Percentiles rank a stretch among this genome's conserved stretches.
Evolutionary conservation across 92 coral and sea anemone species (phyloP).

Genomic region (Desmophyllum pertusum): DNA sequence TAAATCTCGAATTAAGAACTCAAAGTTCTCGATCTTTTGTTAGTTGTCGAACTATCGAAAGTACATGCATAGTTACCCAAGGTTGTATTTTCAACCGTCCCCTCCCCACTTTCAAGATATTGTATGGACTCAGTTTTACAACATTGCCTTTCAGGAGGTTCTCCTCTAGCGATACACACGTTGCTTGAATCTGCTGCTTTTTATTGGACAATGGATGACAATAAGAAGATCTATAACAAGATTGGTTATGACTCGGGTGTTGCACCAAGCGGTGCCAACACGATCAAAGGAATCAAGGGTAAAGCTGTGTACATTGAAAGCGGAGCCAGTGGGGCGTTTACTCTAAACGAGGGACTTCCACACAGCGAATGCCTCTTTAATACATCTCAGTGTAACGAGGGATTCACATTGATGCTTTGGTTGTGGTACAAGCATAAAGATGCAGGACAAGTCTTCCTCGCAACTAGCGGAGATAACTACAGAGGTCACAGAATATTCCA

Average conservation of each 20-base stretch:
- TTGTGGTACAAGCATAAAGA: constrained; percentile 23
- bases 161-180: constrained; percentile 28
- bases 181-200: constrained; percentile 27
- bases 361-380: constrained; percentile 17
- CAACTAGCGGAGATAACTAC: background rate
- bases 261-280: background rate
- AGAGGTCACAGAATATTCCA: constrained; percentile 27
- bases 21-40: background rate
- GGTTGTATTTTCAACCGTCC: background rate
- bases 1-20: background rate
- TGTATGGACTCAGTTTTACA: background rate
- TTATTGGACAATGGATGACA: constrained; percentile 66
- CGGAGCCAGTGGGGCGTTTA: constrained; percentile 15
- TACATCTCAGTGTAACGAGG: constrained; percentile 21
- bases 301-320: constrained; percentile 10
- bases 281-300: constrained; percentile 24
- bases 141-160: background rate
- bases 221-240: constrained; percentile 7
- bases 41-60: no score
- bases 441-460: constrained; percentile 20
- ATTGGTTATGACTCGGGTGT: constrained; percentile 20
- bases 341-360: constrained; percentile 12
- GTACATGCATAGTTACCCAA: no score
- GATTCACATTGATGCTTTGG: constrained; percentile 38
- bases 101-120: background rate